Percentiles rank a stretch among this genome's conserved stretches.
These are phyloP conservation scores for Tetragnatha versicolor DNA, from an alignment of 1,140 invertebrate genomes.

Conservation along the genomic window DNA sequence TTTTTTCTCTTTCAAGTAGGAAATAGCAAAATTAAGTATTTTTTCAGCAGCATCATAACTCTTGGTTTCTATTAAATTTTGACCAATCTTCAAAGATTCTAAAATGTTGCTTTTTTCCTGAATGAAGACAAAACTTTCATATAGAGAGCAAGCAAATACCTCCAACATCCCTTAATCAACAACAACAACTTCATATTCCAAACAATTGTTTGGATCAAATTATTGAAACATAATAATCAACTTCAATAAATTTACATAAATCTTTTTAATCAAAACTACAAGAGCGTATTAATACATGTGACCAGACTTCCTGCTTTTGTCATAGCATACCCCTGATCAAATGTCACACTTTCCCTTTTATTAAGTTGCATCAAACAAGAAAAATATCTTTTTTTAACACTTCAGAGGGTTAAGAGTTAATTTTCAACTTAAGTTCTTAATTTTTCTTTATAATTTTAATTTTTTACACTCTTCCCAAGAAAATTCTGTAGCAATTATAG, in stretches of 20 bases:
- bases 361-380: too few species aligned
- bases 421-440: too few species aligned
- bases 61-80: neutral
- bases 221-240: too few species aligned
- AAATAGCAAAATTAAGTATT: neutral
- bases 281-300: neutral
- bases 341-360: too few species aligned
- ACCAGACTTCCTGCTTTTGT: too few species aligned
- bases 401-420: too few species aligned
- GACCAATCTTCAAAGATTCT: neutral
- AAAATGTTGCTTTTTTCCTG: neutral
- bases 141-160: neutral
- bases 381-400: too few species aligned
- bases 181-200: neutral
- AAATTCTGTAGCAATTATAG: too few species aligned
- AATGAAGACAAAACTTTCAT: neutral
- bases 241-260: neutral
- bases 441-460: too few species aligned
- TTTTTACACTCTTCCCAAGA: too few species aligned
- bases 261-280: neutral
- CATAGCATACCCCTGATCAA: too few species aligned
- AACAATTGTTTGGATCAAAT: neutral
- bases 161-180: neutral
- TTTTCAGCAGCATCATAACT: conserved; percentile 19
- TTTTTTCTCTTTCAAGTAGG: neutral